These are phyloP conservation scores for Eulemur coronatus DNA, from an alignment of 2,797 vertebrate species.

Conservation along the genomic window DNA sequence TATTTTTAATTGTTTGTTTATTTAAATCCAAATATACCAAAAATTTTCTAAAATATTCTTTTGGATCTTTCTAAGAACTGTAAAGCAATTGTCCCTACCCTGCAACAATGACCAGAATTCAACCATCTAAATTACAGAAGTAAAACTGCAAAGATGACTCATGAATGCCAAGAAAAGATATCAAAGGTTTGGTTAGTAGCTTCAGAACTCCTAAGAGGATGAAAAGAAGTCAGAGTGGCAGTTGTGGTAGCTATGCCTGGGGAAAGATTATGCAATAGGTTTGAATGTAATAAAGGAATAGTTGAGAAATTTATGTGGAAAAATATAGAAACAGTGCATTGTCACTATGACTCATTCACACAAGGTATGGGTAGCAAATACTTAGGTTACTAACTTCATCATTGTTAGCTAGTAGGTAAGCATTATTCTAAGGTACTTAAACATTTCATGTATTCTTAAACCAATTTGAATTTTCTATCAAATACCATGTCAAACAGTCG, in stretches of 20 bases:
- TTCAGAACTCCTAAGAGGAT: background rate
- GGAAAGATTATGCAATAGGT: background rate
- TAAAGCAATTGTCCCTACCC: background rate
- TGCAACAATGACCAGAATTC: background rate
- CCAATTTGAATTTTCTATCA: background rate
- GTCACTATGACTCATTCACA: background rate
- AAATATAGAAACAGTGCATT: background rate
- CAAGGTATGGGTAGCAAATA: background rate
- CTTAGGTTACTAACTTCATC: background rate
- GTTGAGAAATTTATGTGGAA: background rate
- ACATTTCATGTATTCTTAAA: slow-evolving; percentile 17
- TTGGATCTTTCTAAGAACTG: background rate
- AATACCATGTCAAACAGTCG: background rate
- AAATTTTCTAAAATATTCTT: background rate
- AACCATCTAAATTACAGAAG: slow-evolving; percentile 18
- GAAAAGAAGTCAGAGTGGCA: background rate
- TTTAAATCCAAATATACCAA: background rate
- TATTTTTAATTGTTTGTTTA: background rate
- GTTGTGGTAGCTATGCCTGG: background rate
- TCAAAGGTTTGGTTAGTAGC: background rate
- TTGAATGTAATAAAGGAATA: background rate
- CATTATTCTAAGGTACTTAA: slow-evolving; percentile 1
- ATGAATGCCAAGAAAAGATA: background rate
- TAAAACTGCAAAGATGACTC: background rate
- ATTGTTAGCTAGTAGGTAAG: background rate